Base-by-base conservation (phyloP, 2,113 vertebrate species). In the Tragelaphus scriptus region DNA sequence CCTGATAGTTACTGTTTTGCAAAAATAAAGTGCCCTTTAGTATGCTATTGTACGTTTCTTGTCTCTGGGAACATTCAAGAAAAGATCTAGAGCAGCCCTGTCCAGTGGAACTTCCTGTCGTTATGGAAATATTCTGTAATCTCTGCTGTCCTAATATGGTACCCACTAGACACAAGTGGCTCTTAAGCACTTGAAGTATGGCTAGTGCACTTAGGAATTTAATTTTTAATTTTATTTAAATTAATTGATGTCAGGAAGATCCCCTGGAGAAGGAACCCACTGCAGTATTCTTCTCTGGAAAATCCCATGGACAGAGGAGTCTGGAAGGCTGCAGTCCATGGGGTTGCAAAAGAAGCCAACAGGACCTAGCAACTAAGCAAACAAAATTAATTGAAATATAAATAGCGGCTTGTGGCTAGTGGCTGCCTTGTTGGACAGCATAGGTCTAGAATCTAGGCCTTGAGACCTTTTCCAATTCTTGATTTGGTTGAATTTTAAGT, bases 401-500 rank as follows among this genome's bases (percentile, higher is more conserved):
- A 95, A 63, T 88, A 85, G 23, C 65, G 2, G 51, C 19, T 30
- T 81, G 40, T 75, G 40, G 7, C 56, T 59, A 15, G 68, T 92
- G 40, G 17, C n/a, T 88, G 59, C 40, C 71, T 30, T 58, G 21
- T 65, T 82, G 82, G 49, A 14, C 51, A 84, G 19, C 4, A 12
- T n/a, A 82, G 32, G 40, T 90, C 56, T 96, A 53, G 47, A 91
- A 51, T 87, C 16, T 68, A 59, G 75, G 91, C 80, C 93, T 36
- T 85, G 65, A 88, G 80, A 91, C 7, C 28, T 21, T 21, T 95
- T 93, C 56, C 28, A 55, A 1, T 91, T 94, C 88, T 93, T 87
- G 25, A 89, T 88, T 93, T 82, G 71, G 65, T 97, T 68, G 77
- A 65, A 47, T 96, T 96, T 85, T 88, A 97, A 97, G 36, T 96